Conservation (phyloP, 53 echinoderm and acorn worm genomes). For the Mesocentrotus franciscanus region DNA sequence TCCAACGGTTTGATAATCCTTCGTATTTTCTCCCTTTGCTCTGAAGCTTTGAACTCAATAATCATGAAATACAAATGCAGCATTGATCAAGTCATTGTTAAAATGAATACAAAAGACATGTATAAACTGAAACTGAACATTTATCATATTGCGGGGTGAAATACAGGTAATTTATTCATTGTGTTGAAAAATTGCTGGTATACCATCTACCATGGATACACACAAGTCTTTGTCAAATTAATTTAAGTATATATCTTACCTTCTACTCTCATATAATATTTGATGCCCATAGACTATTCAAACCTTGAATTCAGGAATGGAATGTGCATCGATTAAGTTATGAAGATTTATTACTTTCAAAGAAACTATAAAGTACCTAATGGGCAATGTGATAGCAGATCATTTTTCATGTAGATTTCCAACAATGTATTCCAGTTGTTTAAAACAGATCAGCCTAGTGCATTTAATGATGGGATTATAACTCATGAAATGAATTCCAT, state of each 20-base stretch:
- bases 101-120: slow-evolving; percentile 54
- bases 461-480: too few relatives aligned
- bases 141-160: not conserved
- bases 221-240: not conserved
- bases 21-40: not conserved
- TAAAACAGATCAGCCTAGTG: not conserved
- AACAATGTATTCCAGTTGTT: not conserved
- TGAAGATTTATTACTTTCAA: not conserved
- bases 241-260: not conserved
- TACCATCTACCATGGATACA: not conserved
- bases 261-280: not conserved
- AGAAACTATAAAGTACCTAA: not conserved
- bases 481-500: too few relatives aligned
- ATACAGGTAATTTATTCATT: not conserved
- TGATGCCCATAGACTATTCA: not conserved
- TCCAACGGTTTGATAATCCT: not conserved
- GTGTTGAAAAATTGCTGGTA: not conserved
- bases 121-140: slow-evolving; percentile 22
- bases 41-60: not conserved
- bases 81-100: not conserved
- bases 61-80: slow-evolving; percentile 48
- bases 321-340: not conserved
- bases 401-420: not conserved
- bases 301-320: not conserved
- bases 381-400: not conserved